Percentiles rank a stretch among this genome's conserved stretches.
Conservation (phyloP, 1,140 invertebrate species). For the Pseudomyrmex flavicornis region DNA sequence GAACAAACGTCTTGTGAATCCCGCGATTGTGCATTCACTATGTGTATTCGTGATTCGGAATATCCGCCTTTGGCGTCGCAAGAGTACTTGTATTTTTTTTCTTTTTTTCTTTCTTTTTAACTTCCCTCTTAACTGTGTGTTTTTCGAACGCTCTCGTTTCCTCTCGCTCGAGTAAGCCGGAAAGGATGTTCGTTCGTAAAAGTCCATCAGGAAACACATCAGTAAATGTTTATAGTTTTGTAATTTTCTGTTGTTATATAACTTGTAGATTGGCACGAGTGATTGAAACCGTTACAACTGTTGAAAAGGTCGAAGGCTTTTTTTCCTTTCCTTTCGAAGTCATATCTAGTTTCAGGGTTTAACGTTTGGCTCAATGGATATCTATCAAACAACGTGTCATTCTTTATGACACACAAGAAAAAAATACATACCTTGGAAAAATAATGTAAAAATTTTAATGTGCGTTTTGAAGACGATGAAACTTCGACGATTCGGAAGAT, state of each 20-base stretch:
- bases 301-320: too few species aligned
- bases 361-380: too few species aligned
- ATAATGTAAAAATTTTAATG: too few species aligned
- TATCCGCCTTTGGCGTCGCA: slow-evolving; percentile 1
- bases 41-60: neutral
- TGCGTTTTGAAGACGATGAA: too few species aligned
- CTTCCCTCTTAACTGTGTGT: neutral
- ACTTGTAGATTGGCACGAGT: neutral
- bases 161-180: neutral
- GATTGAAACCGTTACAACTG: neutral
- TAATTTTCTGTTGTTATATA: too few species aligned
- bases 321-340: too few species aligned
- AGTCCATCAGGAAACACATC: too few species aligned
- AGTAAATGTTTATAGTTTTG: neutral
- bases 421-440: too few species aligned
- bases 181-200: neutral
- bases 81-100: neutral
- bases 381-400: too few species aligned
- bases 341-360: too few species aligned
- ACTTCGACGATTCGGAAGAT: too few species aligned
- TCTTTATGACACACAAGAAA: neutral
- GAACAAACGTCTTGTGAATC: neutral
- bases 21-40: slow-evolving; percentile 25
- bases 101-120: neutral
- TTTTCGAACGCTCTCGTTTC: neutral